Base-by-base conservation (phyloP, 2,797 vertebrate species). In the Huso huso region DNA sequence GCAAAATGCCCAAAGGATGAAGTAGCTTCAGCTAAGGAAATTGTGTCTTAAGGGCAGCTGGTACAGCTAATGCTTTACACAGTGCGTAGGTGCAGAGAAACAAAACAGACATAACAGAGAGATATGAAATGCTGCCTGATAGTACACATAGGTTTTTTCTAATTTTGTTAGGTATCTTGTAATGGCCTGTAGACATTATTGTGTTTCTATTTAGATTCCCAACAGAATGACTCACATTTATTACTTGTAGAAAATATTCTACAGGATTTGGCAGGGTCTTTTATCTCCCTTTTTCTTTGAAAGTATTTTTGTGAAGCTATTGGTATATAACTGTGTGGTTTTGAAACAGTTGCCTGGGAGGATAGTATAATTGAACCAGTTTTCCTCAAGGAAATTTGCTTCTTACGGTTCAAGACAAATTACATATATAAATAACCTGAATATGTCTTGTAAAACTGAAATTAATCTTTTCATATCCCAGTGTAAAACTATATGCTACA, bases 61-160 rank as follows among this genome's bases (percentile, higher is more conserved):
- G 60, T 67, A 48, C 9, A 18, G 11, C 50, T 67, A 67, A 67
- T 61, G 66, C 13, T 52, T 13, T 23, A 49, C 4, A 11, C 10
- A 5, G 49, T 12, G n/a, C 6, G 15, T 4, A 49, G n/a, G 12
- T 59, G 50, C 48, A 51, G n/a, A 62, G 55, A 58, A 7, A 58
- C 3, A 58, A 11, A 58, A 58, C 55, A 58, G 48, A 62, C 18
- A 62, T 62, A 18, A 48, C 37, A 37, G 37, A 6, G 8, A 10
- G 61, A 62, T 62, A 10, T 62, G 61, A 23, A 62, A 62, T 12
- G 37, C 11, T 23, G 61, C 61, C 61, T 62, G 23, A 4, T 48
- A 62, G 61, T 9, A 62, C 37, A 18, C 18, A 8, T 23, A 62
- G 18, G 18, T 10, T 37, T 62, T 37, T 37, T 37, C n/a, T 1